Percentiles rank a stretch among this genome's conserved stretches.
These are phyloP conservation scores for Oryzaephilus surinamensis DNA, from an alignment of 1,140 invertebrate genomes.

Conservation along the genomic window DNA sequence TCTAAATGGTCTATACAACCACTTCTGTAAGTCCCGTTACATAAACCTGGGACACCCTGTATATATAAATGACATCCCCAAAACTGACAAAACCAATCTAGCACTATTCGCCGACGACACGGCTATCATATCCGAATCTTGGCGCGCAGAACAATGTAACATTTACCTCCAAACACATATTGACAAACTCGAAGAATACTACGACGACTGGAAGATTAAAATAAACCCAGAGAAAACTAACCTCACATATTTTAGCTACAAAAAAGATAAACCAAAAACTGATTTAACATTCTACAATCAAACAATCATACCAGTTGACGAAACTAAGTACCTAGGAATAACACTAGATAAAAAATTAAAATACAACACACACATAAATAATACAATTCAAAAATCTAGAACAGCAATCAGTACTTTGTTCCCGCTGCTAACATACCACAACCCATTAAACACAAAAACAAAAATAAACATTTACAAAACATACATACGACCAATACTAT, in stretches of 20 bases:
- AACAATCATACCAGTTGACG: background rate
- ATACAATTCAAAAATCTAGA: slow-evolving; percentile 14
- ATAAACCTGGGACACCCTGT: too few relatives aligned
- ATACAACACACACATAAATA: slow-evolving; percentile 15
- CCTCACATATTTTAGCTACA: background rate
- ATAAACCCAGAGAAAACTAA: slow-evolving; percentile 18
- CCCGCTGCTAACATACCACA: slow-evolving; percentile 16
- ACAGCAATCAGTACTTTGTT: slow-evolving; percentile 11
- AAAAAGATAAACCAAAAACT: slow-evolving; percentile 10
- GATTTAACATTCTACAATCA: slow-evolving; percentile 2
- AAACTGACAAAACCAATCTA: slow-evolving; percentile 4
- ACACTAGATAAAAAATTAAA: slow-evolving; percentile 20
- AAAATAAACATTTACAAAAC: slow-evolving; percentile 19
- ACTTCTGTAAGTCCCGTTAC: too few relatives aligned
- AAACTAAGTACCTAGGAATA: slow-evolving; percentile 24
- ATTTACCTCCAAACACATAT: slow-evolving; percentile 10
- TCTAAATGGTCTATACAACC: too few relatives aligned
- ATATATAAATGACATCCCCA: slow-evolving; percentile 18
- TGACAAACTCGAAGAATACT: background rate
- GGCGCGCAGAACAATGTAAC: background rate
- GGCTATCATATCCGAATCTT: slow-evolving; percentile 4
- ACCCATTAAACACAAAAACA: slow-evolving; percentile 15
- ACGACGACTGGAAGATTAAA: slow-evolving; percentile 19
- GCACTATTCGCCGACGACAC: slow-evolving; percentile 25
- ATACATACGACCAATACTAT: slow-evolving; percentile 14